phyloP scores from a whole-genome alignment of 2,888 invertebrate genomes.

The Ochlodes sylvanus region DNA sequence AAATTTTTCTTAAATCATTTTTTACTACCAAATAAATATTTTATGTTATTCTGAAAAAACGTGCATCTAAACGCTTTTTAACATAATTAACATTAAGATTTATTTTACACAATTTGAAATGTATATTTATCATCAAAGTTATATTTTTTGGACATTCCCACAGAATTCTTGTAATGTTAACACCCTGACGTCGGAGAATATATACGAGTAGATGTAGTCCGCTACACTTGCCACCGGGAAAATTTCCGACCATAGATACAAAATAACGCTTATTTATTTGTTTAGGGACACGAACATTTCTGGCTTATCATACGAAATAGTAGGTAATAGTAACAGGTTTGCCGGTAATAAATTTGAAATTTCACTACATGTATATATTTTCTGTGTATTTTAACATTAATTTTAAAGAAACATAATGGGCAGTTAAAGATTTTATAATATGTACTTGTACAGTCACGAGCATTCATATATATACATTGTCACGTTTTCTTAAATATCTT shows the following conservation, averaged over 20 bases:
- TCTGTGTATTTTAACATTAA: background rate
- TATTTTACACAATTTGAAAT: no score
- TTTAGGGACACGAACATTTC: conserved; percentile 17
- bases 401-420: no score
- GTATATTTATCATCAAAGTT: no score
- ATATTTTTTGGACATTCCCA: background rate
- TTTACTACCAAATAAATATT: no score
- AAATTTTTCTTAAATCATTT: no score
- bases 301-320: conserved; percentile 28
- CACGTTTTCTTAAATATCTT: no score
- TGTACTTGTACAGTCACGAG: no score
- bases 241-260: conserved; percentile 8
- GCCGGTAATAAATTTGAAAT: background rate
- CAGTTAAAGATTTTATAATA: no score
- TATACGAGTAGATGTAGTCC: conserved; percentile 1
- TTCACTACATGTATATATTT: background rate
- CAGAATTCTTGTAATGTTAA: background rate
- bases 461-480: no score
- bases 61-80: no score
- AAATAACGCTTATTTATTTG: conserved; percentile 21
- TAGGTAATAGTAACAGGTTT: conserved; percentile 19
- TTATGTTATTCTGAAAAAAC: no score
- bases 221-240: conserved; percentile 1
- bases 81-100: no score
- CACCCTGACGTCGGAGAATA: background rate